A percentile compares a stretch with the other conserved stretches of the same genome.
phyloP scores from a whole-genome alignment of 2,797 vertebrate species.

The Scarus forsteni region DNA sequence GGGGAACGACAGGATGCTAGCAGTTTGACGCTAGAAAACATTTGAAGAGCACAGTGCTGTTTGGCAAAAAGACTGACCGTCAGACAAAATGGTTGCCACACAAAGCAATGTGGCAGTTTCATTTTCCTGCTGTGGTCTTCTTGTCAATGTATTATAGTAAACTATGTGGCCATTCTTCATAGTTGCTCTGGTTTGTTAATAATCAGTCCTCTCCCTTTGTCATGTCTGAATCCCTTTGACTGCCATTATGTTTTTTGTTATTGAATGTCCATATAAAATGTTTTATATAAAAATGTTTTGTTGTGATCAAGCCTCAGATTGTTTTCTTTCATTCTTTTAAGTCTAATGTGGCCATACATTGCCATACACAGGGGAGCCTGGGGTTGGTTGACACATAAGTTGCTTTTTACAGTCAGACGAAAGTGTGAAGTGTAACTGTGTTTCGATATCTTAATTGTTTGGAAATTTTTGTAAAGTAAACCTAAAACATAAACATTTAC shows the following conservation, averaged over 20 bases:
- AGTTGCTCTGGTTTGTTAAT: slow-evolving; percentile 79
- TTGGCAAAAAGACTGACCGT: slow-evolving; percentile 57
- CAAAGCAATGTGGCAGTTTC: slow-evolving; percentile 50
- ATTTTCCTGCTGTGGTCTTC: slow-evolving; percentile 69
- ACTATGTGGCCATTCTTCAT: slow-evolving; percentile 75
- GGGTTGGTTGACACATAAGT: no score
- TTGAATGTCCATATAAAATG: slow-evolving; percentile 88
- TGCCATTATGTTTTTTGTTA: slow-evolving; percentile 86
- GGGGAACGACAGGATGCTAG: slow-evolving; percentile 66
- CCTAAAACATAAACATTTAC: no score
- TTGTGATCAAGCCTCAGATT: slow-evolving; percentile 70
- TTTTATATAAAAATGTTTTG: slow-evolving; percentile 86
- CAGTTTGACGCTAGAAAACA: slow-evolving; percentile 47
- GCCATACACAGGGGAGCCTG: no score
- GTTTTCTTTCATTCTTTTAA: slow-evolving; percentile 34
- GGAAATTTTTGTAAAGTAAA: no score
- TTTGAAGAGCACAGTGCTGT: slow-evolving; percentile 72
- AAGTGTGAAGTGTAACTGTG: no score
- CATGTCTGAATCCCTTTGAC: slow-evolving; percentile 77
- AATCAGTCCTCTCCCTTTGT: slow-evolving; percentile 67
- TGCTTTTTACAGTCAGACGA: no score
- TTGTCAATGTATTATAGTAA: slow-evolving; percentile 77
- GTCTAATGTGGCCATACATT: no score
- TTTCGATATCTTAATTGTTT: no score
- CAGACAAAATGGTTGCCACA: slow-evolving; percentile 63